Evolutionary conservation across 2,888 invertebrate genomes (phyloP).

Genomic region (Tinea semifulvella): DNA sequence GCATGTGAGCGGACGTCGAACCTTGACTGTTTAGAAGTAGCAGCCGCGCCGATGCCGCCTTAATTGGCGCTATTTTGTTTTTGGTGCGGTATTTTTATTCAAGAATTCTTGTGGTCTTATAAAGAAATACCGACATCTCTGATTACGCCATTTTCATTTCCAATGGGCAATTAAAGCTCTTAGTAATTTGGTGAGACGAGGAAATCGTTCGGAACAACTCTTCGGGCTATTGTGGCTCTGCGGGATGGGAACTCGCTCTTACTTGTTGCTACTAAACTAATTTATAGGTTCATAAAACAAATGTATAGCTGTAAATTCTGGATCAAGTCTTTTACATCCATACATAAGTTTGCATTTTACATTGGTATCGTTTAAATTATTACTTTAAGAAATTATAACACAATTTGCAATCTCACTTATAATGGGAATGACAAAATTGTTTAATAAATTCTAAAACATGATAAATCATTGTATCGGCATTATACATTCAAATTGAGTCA

Average conservation of each 20-base stretch:
- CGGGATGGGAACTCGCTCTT: too few species aligned
- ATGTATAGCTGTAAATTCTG: too few species aligned
- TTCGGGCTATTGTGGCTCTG: too few species aligned
- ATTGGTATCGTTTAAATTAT: too few species aligned
- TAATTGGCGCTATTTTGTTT: conserved; percentile 15
- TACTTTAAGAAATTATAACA: too few species aligned
- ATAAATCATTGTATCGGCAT: conserved; percentile 5
- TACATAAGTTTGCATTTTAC: too few species aligned
- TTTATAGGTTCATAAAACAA: too few species aligned
- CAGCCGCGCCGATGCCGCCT: background rate
- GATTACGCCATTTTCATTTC: conserved; percentile 6
- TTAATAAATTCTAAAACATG: too few species aligned
- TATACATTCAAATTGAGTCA: conserved; percentile 2
- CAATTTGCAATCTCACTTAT: too few species aligned
- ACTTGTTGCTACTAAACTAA: too few species aligned
- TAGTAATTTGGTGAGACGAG: conserved; percentile 6
- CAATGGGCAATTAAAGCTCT: conserved; percentile 6
- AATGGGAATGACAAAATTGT: too few species aligned
- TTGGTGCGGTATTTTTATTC: conserved; percentile 16
- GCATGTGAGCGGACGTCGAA: conserved; percentile 14
- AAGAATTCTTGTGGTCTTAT: conserved; percentile 14
- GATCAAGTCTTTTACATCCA: too few species aligned
- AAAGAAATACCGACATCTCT: conserved; percentile 12
- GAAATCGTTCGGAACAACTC: conserved; percentile 2
- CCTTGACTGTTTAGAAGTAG: conserved; percentile 11